Percentiles rank a stretch among this genome's conserved stretches.
These are phyloP conservation scores for Orthosia cruda DNA, from an alignment of 2,888 invertebrate species.

Conservation along the genomic window DNA sequence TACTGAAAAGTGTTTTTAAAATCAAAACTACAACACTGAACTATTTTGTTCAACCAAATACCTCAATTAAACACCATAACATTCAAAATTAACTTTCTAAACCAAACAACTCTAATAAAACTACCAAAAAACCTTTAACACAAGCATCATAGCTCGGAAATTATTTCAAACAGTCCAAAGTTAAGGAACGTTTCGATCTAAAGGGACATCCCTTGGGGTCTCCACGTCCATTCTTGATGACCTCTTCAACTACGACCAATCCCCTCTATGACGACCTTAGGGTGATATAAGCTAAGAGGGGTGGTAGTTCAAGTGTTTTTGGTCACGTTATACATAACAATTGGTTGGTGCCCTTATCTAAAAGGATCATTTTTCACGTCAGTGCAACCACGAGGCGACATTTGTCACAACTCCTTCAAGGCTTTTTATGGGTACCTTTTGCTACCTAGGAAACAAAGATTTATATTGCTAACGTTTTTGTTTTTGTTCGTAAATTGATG, in stretches of 20 bases:
- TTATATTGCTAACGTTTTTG: constrained; percentile 73
- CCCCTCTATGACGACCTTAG: constrained; percentile 8
- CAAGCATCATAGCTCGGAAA: constrained; percentile 71
- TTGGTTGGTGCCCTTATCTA: constrained; percentile 87
- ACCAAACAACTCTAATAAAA: constrained; percentile 50
- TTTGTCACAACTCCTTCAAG: constrained; percentile 88
- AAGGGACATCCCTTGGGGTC: constrained; percentile 73
- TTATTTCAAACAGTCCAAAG: constrained; percentile 79
- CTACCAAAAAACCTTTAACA: constrained; percentile 53
- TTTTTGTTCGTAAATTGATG: constrained; percentile 67
- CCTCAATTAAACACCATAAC: constrained; percentile 18
- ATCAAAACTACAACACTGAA: background rate
- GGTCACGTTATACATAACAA: constrained; percentile 84
- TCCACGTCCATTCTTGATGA: constrained; percentile 65
- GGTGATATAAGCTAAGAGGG: constrained; percentile 6
- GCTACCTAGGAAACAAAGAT: constrained; percentile 81
- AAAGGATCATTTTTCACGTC: constrained; percentile 90
- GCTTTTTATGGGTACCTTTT: constrained; percentile 84
- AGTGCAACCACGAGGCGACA: constrained; percentile 84
- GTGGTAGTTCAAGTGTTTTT: constrained; percentile 68
- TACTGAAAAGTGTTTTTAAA: background rate
- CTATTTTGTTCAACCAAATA: background rate
- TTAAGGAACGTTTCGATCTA: constrained; percentile 74
- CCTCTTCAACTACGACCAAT: constrained; percentile 44
- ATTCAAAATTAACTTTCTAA: constrained; percentile 44